These are phyloP conservation scores for Zoanthus solanderi DNA, from an alignment of 92 coral and sea anemone genomes.

Conservation along the genomic window DNA sequence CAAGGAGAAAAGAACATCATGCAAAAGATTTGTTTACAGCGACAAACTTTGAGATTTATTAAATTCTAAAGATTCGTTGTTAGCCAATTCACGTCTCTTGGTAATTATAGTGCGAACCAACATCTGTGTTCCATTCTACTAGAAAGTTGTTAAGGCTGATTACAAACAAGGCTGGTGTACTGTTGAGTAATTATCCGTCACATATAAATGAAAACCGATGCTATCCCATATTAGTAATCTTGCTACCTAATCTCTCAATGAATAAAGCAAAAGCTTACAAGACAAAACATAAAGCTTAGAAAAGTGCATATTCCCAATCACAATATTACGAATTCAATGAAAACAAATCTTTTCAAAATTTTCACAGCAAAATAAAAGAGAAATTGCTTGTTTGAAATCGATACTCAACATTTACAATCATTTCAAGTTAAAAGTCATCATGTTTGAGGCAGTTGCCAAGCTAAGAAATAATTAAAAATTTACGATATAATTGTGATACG, in stretches of 20 bases:
- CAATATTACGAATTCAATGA: not conserved
- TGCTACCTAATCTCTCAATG: not conserved
- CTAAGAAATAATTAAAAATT: constrained; percentile 3
- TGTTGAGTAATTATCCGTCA: not conserved
- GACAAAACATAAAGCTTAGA: not conserved
- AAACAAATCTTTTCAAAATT: constrained; percentile 10
- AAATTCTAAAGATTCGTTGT: not conserved
- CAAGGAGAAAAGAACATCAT: not conserved
- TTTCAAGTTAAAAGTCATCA: constrained; percentile 6
- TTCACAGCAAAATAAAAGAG: constrained; percentile 12
- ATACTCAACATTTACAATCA: constrained; percentile 5
- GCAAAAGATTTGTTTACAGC: not conserved
- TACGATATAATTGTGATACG: not conserved
- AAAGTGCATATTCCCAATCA: not conserved
- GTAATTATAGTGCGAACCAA: constrained; percentile 27
- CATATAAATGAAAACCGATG: not conserved
- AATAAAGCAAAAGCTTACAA: not conserved
- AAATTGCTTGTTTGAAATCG: constrained; percentile 19
- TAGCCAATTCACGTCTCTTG: not conserved
- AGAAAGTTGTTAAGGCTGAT: not conserved
- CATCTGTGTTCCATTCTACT: constrained; percentile 23
- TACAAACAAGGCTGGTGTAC: not conserved
- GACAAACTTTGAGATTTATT: not conserved
- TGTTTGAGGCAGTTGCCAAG: not conserved
- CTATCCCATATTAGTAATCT: not conserved